Conservation (phyloP, 2,888 invertebrate species). For the Caenorhabditis macrosperma region DNA sequence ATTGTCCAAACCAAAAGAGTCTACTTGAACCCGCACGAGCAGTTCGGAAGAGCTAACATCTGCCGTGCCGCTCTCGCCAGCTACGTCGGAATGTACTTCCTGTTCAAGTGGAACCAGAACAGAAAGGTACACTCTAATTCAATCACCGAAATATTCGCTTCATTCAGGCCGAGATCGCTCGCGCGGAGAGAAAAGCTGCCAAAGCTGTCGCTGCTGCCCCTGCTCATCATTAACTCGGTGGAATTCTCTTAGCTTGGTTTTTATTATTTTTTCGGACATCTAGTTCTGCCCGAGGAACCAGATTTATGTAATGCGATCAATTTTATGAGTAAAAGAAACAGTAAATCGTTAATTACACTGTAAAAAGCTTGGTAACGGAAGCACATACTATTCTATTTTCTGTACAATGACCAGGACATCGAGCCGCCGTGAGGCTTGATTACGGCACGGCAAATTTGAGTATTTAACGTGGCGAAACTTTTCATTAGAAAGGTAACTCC, state of each 20-base stretch:
- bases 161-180: conserved; percentile 58
- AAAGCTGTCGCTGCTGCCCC: conserved; percentile 49
- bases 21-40: conserved; percentile 78
- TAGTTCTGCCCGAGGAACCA: conserved; percentile 28
- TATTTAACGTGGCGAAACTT: no score
- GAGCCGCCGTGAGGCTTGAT: no score
- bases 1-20: conserved; percentile 73
- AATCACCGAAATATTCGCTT: neutral
- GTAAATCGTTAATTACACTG: no score
- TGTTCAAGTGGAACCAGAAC: conserved; percentile 74
- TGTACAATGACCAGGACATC: no score
- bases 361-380: no score
- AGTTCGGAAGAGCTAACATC: conserved; percentile 78
- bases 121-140: conserved; percentile 74
- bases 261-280: conserved; percentile 27
- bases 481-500: no score
- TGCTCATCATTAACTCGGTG: conserved; percentile 44
- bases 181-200: conserved; percentile 59
- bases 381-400: no score
- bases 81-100: conserved; percentile 74
- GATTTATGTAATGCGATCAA: conserved; percentile 49
- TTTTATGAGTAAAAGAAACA: conserved; percentile 36
- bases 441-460: no score
- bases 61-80: conserved; percentile 76
- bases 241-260: conserved; percentile 45